Evolutionary conservation across 1,140 invertebrate species (phyloP), one percentile per base, ranked within the genome.

Genomic region (Dendroctonus valens): DNA sequence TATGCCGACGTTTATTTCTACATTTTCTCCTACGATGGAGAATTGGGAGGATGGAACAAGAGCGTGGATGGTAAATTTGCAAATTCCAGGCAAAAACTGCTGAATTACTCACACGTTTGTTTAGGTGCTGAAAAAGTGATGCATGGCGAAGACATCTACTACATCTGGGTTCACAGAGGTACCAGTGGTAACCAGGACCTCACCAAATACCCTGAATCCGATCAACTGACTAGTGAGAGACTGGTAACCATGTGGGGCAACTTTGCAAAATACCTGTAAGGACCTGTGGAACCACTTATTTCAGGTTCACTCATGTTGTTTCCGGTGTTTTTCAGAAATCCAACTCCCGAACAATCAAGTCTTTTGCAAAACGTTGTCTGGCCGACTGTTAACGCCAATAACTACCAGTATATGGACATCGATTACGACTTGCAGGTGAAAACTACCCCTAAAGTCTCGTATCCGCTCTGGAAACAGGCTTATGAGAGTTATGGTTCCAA

Each of bases 21-120:
- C 14, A 51, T 65, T 8, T 65, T 65, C 12, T 65, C 53, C 9
- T 65, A 65, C 26, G 63, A 65, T 65, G 63, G 63, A 41, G 54
- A 49, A 42, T 42, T 65, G 39, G 53, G 63, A 50, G 54, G 54
- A 9, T 57, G 53, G 42, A 52, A 65, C n/a, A 41, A 26, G 15
- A 41, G n/a, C 37, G 46, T 58, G 5, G 8, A 48, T 15, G 53
- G 53, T 65, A 55, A 9, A n/a, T 5, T 5, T 40, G 39, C 38
- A 55, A 41, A 5, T 5, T 14, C 37, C 5, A 14, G 0, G 37
- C 14, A 5, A 5, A n/a, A 5, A n/a, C 12, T 9, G 9, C 9
- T 14, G 9, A 0, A 8, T 4, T 7, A 6, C 14, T 52, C 50
- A 26, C 9, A n/a, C 41, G 26, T 60, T 6, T 60, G 52, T 63